Evolutionary conservation across 2,888 invertebrate genomes (phyloP).

Genomic region (Rhamnusium bicolor): DNA sequence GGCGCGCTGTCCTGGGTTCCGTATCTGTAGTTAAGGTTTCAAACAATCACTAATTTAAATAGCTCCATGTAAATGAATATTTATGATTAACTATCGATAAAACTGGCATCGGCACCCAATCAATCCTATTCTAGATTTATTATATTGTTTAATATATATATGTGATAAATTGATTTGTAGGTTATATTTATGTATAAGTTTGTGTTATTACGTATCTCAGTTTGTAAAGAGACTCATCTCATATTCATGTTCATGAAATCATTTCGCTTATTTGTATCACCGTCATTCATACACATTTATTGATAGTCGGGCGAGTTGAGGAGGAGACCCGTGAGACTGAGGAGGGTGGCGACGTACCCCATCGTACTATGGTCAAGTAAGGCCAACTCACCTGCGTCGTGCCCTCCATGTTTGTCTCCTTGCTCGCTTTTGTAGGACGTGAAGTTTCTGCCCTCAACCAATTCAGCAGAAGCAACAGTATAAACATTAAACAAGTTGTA

Average conservation of each 20-base stretch:
- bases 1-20: constrained; percentile 49
- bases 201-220: constrained; percentile 71
- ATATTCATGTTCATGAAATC: constrained; percentile 57
- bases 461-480: constrained; percentile 36
- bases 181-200: constrained; percentile 70
- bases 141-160: constrained; percentile 67
- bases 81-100: constrained; percentile 63
- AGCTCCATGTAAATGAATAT: constrained; percentile 61
- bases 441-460: constrained; percentile 67
- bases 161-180: constrained; percentile 73
- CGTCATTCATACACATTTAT: constrained; percentile 55
- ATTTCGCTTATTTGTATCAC: constrained; percentile 59
- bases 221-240: constrained; percentile 69
- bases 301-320: constrained; percentile 63
- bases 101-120: constrained; percentile 69
- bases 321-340: constrained; percentile 70
- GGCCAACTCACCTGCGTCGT: constrained; percentile 61
- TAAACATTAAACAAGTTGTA: constrained; percentile 40
- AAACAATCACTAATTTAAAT: constrained; percentile 74
- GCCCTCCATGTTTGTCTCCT: constrained; percentile 66
- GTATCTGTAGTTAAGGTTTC: constrained; percentile 70
- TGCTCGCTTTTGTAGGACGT: constrained; percentile 65
- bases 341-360: constrained; percentile 64
- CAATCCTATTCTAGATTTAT: constrained; percentile 70
- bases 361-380: constrained; percentile 62